Conservation (phyloP, 2,888 invertebrate species). For the Amphimallon solstitiale region DNA sequence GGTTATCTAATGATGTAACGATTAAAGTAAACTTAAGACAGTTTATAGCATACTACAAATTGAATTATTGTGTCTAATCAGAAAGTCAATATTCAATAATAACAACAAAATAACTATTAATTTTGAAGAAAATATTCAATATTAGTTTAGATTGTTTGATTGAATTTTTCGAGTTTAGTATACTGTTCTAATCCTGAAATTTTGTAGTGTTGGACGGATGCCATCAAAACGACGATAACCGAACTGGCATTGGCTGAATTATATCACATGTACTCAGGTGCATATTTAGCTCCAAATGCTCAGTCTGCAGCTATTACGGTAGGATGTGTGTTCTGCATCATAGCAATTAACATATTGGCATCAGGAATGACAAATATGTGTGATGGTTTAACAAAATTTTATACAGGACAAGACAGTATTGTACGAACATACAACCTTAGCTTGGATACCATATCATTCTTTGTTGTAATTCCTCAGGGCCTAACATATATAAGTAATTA, state of each 20-base stretch:
- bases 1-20: too few relatives aligned
- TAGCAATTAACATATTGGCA: conserved; percentile 6
- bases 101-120: too few relatives aligned
- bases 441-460: background rate
- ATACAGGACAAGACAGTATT: background rate
- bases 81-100: too few relatives aligned
- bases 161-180: too few relatives aligned
- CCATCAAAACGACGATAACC: background rate
- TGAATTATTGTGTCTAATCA: too few relatives aligned
- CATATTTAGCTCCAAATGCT: conserved; percentile 2
- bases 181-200: background rate
- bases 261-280: conserved; percentile 35
- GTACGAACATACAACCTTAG: background rate
- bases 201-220: conserved; percentile 4
- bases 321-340: conserved; percentile 1
- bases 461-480: conserved; percentile 33
- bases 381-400: background rate
- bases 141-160: too few relatives aligned
- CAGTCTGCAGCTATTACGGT: conserved; percentile 20
- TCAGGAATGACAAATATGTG: conserved; percentile 16
- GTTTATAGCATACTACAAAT: too few relatives aligned
- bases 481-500: conserved; percentile 17
- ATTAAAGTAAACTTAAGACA: too few relatives aligned
- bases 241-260: conserved; percentile 20
- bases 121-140: too few relatives aligned